Evolutionary conservation across 2,113 vertebrate genomes (phyloP), one percentile per base, ranked within the genome.

Genomic region (Cyanoliseus patagonus): DNA sequence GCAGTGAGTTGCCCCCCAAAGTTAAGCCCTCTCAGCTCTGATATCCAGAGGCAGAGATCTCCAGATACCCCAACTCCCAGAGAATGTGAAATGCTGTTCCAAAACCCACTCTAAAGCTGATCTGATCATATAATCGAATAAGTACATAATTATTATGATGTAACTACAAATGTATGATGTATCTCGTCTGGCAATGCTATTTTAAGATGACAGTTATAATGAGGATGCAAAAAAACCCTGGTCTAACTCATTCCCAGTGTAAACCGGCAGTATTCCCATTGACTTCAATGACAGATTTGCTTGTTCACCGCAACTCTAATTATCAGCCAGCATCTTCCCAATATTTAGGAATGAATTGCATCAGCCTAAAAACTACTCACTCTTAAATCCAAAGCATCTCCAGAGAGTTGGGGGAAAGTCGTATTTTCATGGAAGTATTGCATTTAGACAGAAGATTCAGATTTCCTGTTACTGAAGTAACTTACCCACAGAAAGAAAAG

Each of bases 111-210:
- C 72, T 70, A 62, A 81, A 92, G 66, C 52, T 79, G 69, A 95
- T 86, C 69, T 88, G 78, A 86, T 93, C 73, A 72, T 35, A 23
- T 59, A 59, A 16, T 59, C 47, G 53, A 86, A 78, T 81, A 80
- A 64, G 70, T 62, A 68, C 66, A 74, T 35, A 83, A 92, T 83
- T 93, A 92, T 83, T 83, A 84, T 83, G 88, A 67, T 69, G 86
- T 63, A 86, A 51, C 51, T 68, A 74, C 7, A 88, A 77, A 92
- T 86, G 31, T 79, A 44, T 84, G 69, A 91, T 64, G 30, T 23
- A 89, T 89, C 30, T 82, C 79, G 52, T 39, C 81, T 79, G 86
- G 95, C 84, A 87, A 69, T 33, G 78, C 35, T 91, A 66, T 84
- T 94, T 91, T 37, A 89, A 67, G 67, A 62, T 3, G 12, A 72